These are phyloP conservation scores for Ginglymostoma cirratum DNA, from an alignment of 2,113 vertebrate species.

Conservation along the genomic window DNA sequence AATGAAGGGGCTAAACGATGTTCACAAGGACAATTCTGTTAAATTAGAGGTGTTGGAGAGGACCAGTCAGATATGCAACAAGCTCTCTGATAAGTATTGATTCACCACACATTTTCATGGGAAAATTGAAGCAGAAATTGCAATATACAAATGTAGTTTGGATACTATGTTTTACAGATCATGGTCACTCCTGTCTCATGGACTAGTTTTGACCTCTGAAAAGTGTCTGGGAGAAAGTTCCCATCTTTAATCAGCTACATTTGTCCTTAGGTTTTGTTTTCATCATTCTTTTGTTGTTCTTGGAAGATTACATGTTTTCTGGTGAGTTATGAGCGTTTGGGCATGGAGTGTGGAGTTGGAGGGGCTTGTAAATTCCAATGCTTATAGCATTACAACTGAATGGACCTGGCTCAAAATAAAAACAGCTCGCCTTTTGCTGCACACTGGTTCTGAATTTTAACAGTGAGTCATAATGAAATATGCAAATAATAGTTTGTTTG, in stretches of 20 bases:
- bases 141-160: not conserved
- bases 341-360: not conserved
- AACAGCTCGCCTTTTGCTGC: not conserved
- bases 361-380: not conserved
- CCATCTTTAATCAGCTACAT: not conserved
- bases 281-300: not conserved
- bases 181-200: not conserved
- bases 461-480: not conserved
- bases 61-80: not conserved
- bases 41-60: not conserved
- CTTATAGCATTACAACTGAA: not conserved
- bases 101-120: not conserved
- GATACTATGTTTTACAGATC: not conserved
- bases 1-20: not conserved
- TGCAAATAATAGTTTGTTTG: not conserved
- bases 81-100: not conserved
- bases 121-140: not conserved
- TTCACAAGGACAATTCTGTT: not conserved
- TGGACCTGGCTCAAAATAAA: not conserved
- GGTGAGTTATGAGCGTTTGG: not conserved
- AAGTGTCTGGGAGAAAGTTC: not conserved
- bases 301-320: not conserved
- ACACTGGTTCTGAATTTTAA: not conserved
- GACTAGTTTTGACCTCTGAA: not conserved
- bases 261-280: not conserved